These are phyloP conservation scores for Drosophila burlai DNA, from an alignment of 1,140 invertebrate species.

Conservation along the genomic window DNA sequence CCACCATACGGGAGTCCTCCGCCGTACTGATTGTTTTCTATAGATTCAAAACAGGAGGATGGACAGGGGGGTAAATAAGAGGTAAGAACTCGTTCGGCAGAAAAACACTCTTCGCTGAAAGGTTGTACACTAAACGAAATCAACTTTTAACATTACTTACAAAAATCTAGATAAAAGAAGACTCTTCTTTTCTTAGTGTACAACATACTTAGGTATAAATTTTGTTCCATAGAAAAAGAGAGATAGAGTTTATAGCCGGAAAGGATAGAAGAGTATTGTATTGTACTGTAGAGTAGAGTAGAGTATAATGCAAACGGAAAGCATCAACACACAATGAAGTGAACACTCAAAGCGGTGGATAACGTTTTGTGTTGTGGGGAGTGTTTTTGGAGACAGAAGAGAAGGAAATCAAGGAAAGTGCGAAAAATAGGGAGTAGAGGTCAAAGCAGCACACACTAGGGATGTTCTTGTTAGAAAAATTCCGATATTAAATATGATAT, in stretches of 20 bases:
- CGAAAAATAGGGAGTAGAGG: background rate
- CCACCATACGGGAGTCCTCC: conserved; percentile 60
- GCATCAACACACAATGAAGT: conserved; percentile 71
- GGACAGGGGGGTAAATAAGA: background rate
- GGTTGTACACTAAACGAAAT: conserved; percentile 30
- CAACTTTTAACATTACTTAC: conserved; percentile 5
- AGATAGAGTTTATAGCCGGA: conserved; percentile 58
- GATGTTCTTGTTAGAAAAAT: background rate
- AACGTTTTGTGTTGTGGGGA: conserved; percentile 16
- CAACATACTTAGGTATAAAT: conserved; percentile 32
- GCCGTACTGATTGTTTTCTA: conserved; percentile 75
- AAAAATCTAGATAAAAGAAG: background rate
- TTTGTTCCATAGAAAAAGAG: conserved; percentile 33
- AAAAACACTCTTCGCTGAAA: conserved; percentile 29
- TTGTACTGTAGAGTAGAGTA: conserved; percentile 33
- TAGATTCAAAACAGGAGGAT: background rate
- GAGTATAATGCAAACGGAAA: conserved; percentile 68
- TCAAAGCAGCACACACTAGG: conserved; percentile 22
- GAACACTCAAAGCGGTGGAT: conserved; percentile 73
- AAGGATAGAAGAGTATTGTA: conserved; percentile 60
- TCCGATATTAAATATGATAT: no score
- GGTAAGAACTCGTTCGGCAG: conserved; percentile 6
- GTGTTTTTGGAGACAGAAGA: conserved; percentile 15
- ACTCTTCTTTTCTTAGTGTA: conserved; percentile 32
- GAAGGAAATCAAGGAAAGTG: conserved; percentile 13